A percentile compares a stretch with the other conserved stretches of the same genome.
Conservation (phyloP, 2,888 invertebrate species). For the Drosophila flavopinicola region DNA sequence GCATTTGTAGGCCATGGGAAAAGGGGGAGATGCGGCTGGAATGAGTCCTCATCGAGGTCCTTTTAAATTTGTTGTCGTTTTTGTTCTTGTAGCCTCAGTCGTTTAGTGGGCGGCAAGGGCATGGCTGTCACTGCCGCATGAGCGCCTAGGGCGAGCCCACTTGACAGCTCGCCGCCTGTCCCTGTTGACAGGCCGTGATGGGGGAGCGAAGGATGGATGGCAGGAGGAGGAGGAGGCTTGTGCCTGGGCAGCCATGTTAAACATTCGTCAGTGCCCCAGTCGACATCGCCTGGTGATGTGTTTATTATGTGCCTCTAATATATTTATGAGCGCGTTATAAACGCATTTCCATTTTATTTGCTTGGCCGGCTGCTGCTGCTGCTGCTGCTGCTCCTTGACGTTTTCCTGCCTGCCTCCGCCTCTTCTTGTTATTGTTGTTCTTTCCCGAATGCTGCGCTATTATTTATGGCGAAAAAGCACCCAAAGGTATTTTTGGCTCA, state of each 20-base stretch:
- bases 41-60: conserved; percentile 34
- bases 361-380: conserved; percentile 25
- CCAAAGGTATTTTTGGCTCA: conserved; percentile 65
- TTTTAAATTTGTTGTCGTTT: conserved; percentile 73
- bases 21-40: conserved; percentile 1
- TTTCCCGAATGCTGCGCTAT: conserved; percentile 46
- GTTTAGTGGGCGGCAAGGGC: conserved; percentile 14
- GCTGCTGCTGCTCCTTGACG: conserved; percentile 18
- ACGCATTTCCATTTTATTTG: conserved; percentile 79
- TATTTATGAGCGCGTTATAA: conserved; percentile 79
- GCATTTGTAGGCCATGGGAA: neutral
- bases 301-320: conserved; percentile 78
- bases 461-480: conserved; percentile 63
- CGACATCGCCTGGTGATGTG: conserved; percentile 71
- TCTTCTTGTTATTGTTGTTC: conserved; percentile 16
- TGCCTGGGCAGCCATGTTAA: conserved; percentile 43
- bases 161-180: conserved; percentile 59
- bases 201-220: neutral
- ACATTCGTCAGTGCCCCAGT: conserved; percentile 67
- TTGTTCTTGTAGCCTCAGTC: conserved; percentile 48
- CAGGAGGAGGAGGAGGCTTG: neutral
- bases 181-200: conserved; percentile 42
- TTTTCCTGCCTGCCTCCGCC: neutral
- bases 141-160: conserved; percentile 63
- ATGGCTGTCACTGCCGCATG: conserved; percentile 60